Percentiles rank a stretch among this genome's conserved stretches.
These are phyloP conservation scores for Dryomyza anilis DNA, from an alignment of 2,888 invertebrate species.

Conservation along the genomic window DNA sequence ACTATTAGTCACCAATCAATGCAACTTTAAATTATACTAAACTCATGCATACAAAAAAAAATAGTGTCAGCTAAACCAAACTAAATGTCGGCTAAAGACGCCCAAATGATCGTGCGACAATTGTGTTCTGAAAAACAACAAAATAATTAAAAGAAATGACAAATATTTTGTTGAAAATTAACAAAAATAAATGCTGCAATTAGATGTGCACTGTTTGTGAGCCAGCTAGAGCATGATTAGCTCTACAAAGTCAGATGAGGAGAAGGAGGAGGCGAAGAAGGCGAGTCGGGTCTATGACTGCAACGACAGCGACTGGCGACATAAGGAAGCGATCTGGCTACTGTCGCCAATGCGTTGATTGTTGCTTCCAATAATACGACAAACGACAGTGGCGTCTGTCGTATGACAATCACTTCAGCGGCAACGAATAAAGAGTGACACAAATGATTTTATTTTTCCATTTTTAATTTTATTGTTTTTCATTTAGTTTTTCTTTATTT, in stretches of 20 bases:
- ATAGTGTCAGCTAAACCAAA: background rate
- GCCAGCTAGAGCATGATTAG: no score
- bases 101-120: slow-evolving; percentile 3
- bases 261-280: background rate
- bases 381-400: background rate
- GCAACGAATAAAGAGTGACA: slow-evolving; percentile 5
- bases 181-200: slow-evolving; percentile 8
- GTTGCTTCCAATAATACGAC: background rate
- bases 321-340: slow-evolving; percentile 1
- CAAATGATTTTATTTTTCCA: slow-evolving; percentile 6
- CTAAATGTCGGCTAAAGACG: background rate
- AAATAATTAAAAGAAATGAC: background rate
- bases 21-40: background rate
- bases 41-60: background rate
- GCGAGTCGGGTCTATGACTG: no score
- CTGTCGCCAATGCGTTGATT: background rate
- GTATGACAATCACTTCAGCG: background rate
- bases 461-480: background rate
- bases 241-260: background rate
- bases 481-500: background rate
- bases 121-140: background rate
- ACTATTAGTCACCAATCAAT: no score
- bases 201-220: background rate
- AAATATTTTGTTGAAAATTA: background rate
- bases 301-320: no score